Conservation (phyloP, 2,888 invertebrate species). For the Selenia dentaria region DNA sequence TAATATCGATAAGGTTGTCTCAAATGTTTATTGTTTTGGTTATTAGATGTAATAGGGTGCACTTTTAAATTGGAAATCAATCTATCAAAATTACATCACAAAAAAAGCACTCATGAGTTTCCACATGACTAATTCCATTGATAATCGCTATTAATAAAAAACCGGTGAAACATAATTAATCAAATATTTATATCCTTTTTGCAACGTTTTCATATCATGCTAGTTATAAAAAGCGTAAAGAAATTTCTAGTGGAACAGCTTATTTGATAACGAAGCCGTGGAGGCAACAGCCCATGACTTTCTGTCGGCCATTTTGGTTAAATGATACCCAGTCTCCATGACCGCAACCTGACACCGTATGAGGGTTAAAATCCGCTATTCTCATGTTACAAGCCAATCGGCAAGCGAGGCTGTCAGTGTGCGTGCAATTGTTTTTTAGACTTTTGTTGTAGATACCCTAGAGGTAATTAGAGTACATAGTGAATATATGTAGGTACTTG, state of each 20-base stretch:
- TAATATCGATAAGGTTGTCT: slow-evolving; percentile 59
- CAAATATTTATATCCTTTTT: no score
- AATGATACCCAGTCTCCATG: slow-evolving; percentile 59
- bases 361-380: slow-evolving; percentile 53
- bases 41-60: slow-evolving; percentile 12
- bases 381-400: slow-evolving; percentile 50
- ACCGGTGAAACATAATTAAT: no score
- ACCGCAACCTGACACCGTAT: slow-evolving; percentile 54
- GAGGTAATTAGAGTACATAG: slow-evolving; percentile 1
- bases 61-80: neutral
- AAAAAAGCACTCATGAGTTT: no score
- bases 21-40: slow-evolving; percentile 60
- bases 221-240: no score
- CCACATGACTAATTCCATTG: no score
- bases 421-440: slow-evolving; percentile 34
- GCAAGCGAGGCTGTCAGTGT: slow-evolving; percentile 31
- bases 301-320: slow-evolving; percentile 58
- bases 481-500: no score
- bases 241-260: no score
- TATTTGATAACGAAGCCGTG: slow-evolving; percentile 12
- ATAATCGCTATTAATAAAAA: no score
- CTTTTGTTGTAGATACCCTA: slow-evolving; percentile 15
- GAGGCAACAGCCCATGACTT: slow-evolving; percentile 12
- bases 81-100: neutral
- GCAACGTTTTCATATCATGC: no score